A percentile compares a stretch with the other conserved stretches of the same genome.
Conservation (phyloP, 2,888 invertebrate genomes). For the Hirtodrosophila cameraria region DNA sequence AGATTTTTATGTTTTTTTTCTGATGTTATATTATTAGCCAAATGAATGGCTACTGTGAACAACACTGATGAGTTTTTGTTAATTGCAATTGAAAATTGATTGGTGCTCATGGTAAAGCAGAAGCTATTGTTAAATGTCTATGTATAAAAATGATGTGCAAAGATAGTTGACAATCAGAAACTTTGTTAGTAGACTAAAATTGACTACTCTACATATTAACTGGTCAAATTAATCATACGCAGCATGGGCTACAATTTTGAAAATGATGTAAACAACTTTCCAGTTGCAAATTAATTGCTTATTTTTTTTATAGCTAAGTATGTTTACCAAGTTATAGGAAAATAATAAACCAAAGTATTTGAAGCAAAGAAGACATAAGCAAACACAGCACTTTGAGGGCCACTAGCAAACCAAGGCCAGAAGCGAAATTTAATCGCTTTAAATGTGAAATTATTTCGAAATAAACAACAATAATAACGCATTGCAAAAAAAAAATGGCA, state of each 20-base stretch:
- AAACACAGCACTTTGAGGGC: conserved; percentile 31
- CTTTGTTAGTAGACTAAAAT: conserved; percentile 18
- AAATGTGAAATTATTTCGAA: conserved; percentile 75
- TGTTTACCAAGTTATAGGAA: conserved; percentile 10
- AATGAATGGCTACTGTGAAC: conserved; percentile 45
- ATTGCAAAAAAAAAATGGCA: conserved; percentile 10
- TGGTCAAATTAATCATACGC: conserved; percentile 29
- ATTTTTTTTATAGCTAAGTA: conserved; percentile 17
- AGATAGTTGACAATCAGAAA: background rate
- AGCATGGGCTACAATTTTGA: background rate
- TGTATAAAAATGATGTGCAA: conserved; percentile 29
- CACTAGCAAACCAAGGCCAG: conserved; percentile 54
- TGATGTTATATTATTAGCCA: conserved; percentile 34
- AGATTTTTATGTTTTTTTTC: conserved; percentile 36
- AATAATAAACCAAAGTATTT: conserved; percentile 35
- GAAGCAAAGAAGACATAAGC: conserved; percentile 41
- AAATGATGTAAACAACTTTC: conserved; percentile 7
- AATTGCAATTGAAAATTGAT: conserved; percentile 37
- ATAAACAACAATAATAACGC: conserved; percentile 13
- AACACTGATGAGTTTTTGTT: conserved; percentile 34
- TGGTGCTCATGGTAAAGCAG: conserved; percentile 2
- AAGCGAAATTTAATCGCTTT: conserved; percentile 78
- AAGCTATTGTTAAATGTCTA: conserved; percentile 7
- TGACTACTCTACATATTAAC: conserved; percentile 11
- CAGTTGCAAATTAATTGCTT: conserved; percentile 14